A percentile compares a stretch with the other conserved stretches of the same genome.
Evolutionary conservation across 2,888 invertebrate genomes (phyloP).

Genomic region (Pteria penguin): DNA sequence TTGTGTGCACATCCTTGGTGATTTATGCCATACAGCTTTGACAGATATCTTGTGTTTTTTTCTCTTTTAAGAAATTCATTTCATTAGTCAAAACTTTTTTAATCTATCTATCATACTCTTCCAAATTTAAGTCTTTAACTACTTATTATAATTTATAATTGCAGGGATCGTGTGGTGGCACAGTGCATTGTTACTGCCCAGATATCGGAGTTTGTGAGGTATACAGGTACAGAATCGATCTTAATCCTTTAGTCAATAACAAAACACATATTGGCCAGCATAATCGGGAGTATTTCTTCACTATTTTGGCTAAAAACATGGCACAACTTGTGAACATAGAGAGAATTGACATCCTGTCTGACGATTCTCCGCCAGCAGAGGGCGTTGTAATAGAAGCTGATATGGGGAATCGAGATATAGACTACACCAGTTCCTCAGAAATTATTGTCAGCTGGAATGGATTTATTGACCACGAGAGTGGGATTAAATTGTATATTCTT

Average conservation of each 20-base stretch:
- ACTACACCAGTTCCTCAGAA: constrained; percentile 49
- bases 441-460: constrained; percentile 54
- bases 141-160: no score
- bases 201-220: constrained; percentile 49
- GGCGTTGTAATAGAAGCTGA: constrained; percentile 54
- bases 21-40: no score
- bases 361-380: constrained; percentile 51
- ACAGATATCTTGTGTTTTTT: no score
- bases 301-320: constrained; percentile 52
- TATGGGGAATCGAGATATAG: constrained; percentile 51
- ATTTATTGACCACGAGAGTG: constrained; percentile 65
- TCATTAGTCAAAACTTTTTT: not conserved
- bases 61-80: no score
- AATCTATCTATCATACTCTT: not conserved
- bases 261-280: constrained; percentile 53
- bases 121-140: no score
- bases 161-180: constrained; percentile 29
- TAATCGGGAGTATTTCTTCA: constrained; percentile 58
- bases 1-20: no score
- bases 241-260: constrained; percentile 39
- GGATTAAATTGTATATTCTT: constrained; percentile 52
- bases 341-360: constrained; percentile 51
- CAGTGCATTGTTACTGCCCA: constrained; percentile 52
- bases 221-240: constrained; percentile 39
- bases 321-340: constrained; percentile 49